These are phyloP conservation scores for Cacatua alba DNA, from an alignment of 2,113 vertebrate genomes.

Conservation along the genomic window DNA sequence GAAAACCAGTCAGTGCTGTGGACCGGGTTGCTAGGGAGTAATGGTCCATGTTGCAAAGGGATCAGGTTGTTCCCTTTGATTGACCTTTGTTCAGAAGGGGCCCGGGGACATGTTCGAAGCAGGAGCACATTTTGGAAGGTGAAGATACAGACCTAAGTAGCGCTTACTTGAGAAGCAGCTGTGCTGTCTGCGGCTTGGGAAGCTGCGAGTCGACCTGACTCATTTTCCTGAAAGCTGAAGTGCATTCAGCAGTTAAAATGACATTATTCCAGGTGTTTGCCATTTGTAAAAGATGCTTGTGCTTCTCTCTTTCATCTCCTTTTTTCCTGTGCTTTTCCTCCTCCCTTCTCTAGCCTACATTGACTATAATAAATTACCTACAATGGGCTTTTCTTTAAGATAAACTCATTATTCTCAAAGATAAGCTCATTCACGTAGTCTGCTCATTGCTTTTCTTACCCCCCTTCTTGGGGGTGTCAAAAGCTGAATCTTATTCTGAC, in stretches of 20 bases:
- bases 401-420: neutral
- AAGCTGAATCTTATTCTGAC: neutral
- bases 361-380: neutral
- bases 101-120: fast-evolving
- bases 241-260: neutral
- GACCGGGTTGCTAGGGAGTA: neutral
- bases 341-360: neutral
- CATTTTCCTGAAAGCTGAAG: conserved; percentile 20
- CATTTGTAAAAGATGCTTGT: neutral
- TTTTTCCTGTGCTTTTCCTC: neutral
- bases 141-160: neutral
- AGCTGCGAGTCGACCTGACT: neutral
- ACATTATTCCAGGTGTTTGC: neutral
- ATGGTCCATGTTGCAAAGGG: fast-evolving
- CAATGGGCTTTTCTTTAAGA: neutral
- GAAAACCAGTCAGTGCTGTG: neutral
- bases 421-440: neutral
- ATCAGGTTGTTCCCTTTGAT: neutral
- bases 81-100: neutral
- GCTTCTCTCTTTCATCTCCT: neutral
- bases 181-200: fast-evolving
- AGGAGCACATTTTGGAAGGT: neutral
- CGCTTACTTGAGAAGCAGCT: neutral
- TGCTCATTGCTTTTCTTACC: neutral
- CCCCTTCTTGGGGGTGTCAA: neutral